Conservation (phyloP, 2,113 vertebrate species). For the Mus musculus region DNA sequence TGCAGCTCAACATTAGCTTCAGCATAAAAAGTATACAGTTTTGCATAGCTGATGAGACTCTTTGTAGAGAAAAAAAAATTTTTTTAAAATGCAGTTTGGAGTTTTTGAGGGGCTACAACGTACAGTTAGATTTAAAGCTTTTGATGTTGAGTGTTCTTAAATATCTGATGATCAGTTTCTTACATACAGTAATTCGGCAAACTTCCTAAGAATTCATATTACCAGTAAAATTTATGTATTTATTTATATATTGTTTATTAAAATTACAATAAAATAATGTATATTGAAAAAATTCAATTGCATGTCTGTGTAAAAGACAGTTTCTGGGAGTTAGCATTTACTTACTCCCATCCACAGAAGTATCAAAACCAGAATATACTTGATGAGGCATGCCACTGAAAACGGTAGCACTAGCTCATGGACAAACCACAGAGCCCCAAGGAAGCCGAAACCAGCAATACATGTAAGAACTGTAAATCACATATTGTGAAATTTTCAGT, state of each 20-base stretch:
- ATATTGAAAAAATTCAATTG: neutral
- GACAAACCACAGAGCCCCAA: neutral
- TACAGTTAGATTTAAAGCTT: neutral
- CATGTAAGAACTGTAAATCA: neutral
- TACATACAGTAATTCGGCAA: neutral
- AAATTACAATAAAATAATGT: neutral
- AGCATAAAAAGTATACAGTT: neutral
- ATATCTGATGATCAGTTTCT: neutral
- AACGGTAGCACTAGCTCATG: neutral
- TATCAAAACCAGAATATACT: neutral
- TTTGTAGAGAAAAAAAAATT: neutral
- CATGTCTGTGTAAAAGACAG: constrained; percentile 1
- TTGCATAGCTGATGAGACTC: neutral
- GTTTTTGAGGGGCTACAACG: neutral
- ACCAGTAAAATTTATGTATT: neutral
- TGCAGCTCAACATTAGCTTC: neutral
- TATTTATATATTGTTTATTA: neutral
- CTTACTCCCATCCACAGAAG: neutral
- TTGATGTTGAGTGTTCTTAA: neutral
- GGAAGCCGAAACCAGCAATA: neutral
- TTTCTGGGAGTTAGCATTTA: neutral
- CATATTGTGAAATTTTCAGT: neutral
- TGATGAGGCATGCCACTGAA: neutral
- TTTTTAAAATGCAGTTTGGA: neutral
- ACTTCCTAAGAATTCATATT: neutral